These are phyloP conservation scores for Malurus melanocephalus DNA, from an alignment of 2,113 vertebrate genomes.

Conservation along the genomic window DNA sequence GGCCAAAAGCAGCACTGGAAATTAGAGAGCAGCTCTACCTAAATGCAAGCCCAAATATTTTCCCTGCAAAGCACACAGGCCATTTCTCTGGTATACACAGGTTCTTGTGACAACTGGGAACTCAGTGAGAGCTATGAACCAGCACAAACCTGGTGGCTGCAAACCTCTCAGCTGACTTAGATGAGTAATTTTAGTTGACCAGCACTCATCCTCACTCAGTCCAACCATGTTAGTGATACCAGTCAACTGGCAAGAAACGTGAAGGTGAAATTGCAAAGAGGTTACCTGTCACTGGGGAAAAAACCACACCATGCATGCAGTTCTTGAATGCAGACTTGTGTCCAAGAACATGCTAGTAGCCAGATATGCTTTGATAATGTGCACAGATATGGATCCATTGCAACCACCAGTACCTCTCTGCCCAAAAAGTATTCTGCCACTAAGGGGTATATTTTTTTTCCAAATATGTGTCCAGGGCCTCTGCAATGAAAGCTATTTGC, in stretches of 20 bases:
- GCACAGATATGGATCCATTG: neutral
- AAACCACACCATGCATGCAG: neutral
- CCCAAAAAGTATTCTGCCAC: neutral
- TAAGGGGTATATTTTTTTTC: neutral
- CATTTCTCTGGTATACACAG: neutral
- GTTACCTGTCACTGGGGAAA: neutral
- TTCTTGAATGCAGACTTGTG: neutral
- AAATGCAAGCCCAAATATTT: neutral
- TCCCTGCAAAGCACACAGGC: neutral
- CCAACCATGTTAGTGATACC: neutral
- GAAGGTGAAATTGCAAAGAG: neutral
- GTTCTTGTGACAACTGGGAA: neutral
- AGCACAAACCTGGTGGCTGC: neutral
- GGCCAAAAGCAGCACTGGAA: neutral
- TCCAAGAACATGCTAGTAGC: neutral
- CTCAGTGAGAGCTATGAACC: neutral
- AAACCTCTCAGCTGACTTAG: neutral
- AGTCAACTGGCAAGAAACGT: neutral
- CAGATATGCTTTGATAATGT: neutral
- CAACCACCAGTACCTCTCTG: neutral
- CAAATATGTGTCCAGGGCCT: neutral
- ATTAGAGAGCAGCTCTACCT: neutral
- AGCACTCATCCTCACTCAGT: neutral
- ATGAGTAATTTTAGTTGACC: neutral
- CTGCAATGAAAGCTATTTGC: neutral